Conservation (phyloP, 2,113 vertebrate species). For the Ctenodactylus gundi region DNA sequence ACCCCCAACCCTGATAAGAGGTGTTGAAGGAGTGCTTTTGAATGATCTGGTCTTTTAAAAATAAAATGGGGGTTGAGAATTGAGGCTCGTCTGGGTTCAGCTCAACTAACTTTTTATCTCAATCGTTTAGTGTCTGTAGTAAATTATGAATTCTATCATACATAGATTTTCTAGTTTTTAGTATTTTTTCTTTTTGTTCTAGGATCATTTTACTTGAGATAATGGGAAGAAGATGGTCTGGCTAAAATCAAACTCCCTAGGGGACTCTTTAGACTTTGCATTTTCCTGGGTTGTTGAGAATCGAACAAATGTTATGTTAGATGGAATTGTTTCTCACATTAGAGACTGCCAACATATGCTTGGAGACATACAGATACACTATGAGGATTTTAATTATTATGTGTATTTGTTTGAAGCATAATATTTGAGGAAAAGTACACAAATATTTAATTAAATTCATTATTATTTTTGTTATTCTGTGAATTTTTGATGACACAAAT, state of each 20-base stretch:
- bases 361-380: neutral
- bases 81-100: constrained; percentile 26
- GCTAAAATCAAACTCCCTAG: constrained; percentile 24
- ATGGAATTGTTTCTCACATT: neutral
- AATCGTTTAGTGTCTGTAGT: neutral
- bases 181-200: neutral
- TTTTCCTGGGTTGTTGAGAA: constrained; percentile 28
- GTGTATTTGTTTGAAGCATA: constrained; percentile 30
- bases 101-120: neutral
- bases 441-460: constrained; percentile 6
- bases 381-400: constrained; percentile 20
- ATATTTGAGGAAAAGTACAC: neutral
- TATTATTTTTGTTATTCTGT: neutral
- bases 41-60: neutral
- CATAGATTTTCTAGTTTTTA: neutral
- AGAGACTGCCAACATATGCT: neutral
- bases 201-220: constrained; percentile 3
- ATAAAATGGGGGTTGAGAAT: constrained; percentile 1
- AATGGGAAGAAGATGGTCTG: neutral
- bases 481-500: neutral
- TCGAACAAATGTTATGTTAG: constrained; percentile 1
- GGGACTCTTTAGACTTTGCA: neutral
- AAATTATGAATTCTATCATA: neutral
- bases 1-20: too few relatives aligned
- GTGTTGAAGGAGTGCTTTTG: constrained; percentile 35